phyloP scores from a whole-genome alignment of 2,888 invertebrate species.

The Archaeoteleia sp. region DNA sequence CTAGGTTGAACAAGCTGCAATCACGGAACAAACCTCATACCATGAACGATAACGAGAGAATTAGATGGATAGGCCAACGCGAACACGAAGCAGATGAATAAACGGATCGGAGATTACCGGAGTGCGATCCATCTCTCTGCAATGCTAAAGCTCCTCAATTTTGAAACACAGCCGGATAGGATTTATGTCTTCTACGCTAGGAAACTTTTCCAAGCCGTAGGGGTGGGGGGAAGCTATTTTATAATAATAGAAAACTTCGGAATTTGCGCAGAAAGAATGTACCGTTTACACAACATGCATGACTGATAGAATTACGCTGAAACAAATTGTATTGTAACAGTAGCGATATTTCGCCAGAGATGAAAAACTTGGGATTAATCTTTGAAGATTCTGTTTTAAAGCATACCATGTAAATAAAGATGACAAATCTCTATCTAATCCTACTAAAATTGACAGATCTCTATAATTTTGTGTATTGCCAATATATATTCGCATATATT shows the following conservation, averaged over 20 bases:
- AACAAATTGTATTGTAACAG: too few species aligned
- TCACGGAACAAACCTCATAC: constrained; percentile 51
- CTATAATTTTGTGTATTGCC: too few species aligned
- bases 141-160: constrained; percentile 32
- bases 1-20: constrained; percentile 55
- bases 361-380: too few species aligned
- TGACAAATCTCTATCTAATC: too few species aligned
- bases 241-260: constrained; percentile 33
- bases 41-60: constrained; percentile 51
- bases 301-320: too few species aligned
- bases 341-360: too few species aligned
- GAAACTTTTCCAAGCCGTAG: constrained; percentile 40
- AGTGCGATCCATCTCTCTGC: constrained; percentile 36
- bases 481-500: too few species aligned
- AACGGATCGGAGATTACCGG: constrained; percentile 45
- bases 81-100: constrained; percentile 49
- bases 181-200: constrained; percentile 32
- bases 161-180: constrained; percentile 15
- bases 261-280: too few species aligned
- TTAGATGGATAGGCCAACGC: constrained; percentile 49
- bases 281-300: too few species aligned
- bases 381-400: too few species aligned
- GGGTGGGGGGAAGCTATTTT: constrained; percentile 25
- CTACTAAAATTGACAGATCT: too few species aligned
- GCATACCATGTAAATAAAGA: too few species aligned